A percentile compares a stretch with the other conserved stretches of the same genome.
phyloP scores from a whole-genome alignment of 2,113 vertebrate genomes.

The Syngnathus typhle region DNA sequence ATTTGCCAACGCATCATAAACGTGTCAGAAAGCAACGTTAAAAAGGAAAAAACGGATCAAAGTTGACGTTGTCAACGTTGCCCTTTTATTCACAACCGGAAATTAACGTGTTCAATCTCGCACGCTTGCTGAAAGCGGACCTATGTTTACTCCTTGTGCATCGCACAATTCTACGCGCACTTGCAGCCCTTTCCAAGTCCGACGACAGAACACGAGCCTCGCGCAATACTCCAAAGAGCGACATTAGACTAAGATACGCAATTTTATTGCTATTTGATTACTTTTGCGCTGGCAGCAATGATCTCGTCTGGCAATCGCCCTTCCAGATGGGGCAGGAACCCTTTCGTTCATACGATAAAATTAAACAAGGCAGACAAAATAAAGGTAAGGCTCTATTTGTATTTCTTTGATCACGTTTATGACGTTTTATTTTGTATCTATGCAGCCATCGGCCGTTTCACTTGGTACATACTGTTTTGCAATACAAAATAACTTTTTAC shows the following conservation, averaged over 20 bases:
- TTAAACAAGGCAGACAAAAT: constrained; percentile 74
- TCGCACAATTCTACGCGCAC: not conserved
- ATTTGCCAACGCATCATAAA: not conserved
- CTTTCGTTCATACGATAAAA: constrained; percentile 80
- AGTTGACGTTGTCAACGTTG: not conserved
- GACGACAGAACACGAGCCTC: not conserved
- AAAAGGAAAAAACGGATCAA: not conserved
- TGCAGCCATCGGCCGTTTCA: too few species aligned
- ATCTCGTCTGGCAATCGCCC: constrained; percentile 63
- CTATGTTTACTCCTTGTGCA: not conserved
- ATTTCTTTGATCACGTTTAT: not conserved
- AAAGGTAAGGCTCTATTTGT: constrained; percentile 71
- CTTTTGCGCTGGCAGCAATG: constrained; percentile 53
- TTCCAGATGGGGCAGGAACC: constrained; percentile 63
- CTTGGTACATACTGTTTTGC: too few species aligned
- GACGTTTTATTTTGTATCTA: too few species aligned
- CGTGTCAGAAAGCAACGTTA: not conserved
- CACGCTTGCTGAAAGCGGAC: not conserved
- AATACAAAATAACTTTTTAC: too few species aligned
- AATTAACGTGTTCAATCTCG: not conserved
- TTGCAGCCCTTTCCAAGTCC: not conserved
- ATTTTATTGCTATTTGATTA: constrained; percentile 1
- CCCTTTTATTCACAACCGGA: not conserved
- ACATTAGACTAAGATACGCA: not conserved
- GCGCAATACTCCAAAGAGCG: not conserved